Base-by-base conservation (phyloP, 2,888 invertebrate genomes). In the Folsomia candida region DNA sequence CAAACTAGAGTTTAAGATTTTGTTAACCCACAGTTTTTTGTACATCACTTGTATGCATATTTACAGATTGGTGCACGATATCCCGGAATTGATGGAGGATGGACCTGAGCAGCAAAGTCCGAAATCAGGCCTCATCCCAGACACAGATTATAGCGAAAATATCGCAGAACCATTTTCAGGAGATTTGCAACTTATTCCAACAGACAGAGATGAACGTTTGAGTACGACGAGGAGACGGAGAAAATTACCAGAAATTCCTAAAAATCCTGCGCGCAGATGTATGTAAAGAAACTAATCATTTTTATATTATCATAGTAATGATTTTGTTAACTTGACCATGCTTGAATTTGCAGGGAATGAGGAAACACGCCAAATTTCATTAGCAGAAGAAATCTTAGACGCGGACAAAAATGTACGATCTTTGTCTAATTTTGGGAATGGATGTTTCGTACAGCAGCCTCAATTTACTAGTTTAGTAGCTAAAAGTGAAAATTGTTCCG, bases 161-260 rank as follows among this genome's bases (percentile, higher is more conserved):
- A 79, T 77, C 20, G 57, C 72, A 25, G 80, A 80, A 57, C 80
- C 80, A 9, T 80, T 80, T 69, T 77, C 79, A 28, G 79, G 78
- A 11, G 80, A 80, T 67, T 68, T 80, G 20, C 79, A 79, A 67
- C 69, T 80, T 18, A 72, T 77, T 22, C 67, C 74, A 14, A 59
- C 72, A 0, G 79, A 80, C 27, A 70, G 73, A 60, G 76, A 76
- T 51, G 76, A 74, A 54, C 51, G 71, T 68, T 76, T 76, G 20
- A 70, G 77, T 25, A 77, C 78, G 4, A 89, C 91, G 82, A 86
- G 92, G 76, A 87, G 91, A 81, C 86, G 94, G 80, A 87, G 94
- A 84, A 92, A 91, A 85, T 86, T 94, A 27, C 94, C 94, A 47
- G 93, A 94, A 85, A 93, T 94, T 80, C 94, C 94, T 3, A 93